Base-by-base conservation (phyloP, 2,113 vertebrate species). In the Antechinus stuartii region DNA sequence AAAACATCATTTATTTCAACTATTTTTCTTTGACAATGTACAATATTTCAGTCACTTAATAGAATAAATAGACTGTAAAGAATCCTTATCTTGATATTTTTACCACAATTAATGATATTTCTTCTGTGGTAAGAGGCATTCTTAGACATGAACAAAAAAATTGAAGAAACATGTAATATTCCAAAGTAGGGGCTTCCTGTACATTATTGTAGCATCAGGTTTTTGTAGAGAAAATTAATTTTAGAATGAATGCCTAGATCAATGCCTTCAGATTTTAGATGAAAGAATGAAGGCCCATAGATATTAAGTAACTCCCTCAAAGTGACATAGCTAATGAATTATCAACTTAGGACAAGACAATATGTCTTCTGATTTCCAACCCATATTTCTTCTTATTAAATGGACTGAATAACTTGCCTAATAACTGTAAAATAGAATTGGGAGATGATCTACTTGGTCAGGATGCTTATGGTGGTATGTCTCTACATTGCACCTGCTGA, bases 11-110 rank as follows among this genome's bases (percentile, higher is more conserved):
- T 89, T 16, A 52, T 35, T 93, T 94, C 91, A 16, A 27, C 54
- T 91, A 92, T 92, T 93, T 94, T 95, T 54, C 49, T 91, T 10
- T 93, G 53, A 22, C 94, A 94, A 90, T 95, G 46, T 50, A 24
- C 12, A 54, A 14, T 50, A 26, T 49, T 27, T 95, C n/a, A 49
- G 9, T 54, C 94, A 46, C 26, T 92, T 91, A 90, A 61, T 91
- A 89, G 93, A 19, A 16, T 23, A 42, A 84, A 23, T 23, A 42
- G 19, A 0, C 7, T 84, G 19, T 7, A 42, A 42, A 19, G 35
- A 42, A 84, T 84, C 2, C 16, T 84, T 84, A 84, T 8, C 7
- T 6, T 84, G 19, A 84, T 23, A 84, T 16, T 8, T 42, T 84
- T 84, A 84, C 35, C 35, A 84, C 11, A 6, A 84, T 84, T 8